Evolutionary conservation across 2,797 vertebrate species (phyloP).

Genomic region (Microchirus variegatus): DNA sequence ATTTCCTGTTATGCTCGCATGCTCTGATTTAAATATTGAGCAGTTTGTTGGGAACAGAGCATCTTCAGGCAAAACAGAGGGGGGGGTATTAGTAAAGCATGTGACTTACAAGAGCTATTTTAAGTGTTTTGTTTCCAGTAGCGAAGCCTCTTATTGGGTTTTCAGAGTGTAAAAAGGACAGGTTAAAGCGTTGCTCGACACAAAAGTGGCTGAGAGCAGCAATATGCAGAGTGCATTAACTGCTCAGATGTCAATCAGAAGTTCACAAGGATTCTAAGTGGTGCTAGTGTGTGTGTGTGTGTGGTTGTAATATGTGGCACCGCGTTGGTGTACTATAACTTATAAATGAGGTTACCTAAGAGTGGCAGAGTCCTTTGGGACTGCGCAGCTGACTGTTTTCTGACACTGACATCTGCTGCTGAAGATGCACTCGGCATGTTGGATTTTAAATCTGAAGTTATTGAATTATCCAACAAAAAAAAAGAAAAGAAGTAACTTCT

Average conservation of each 20-base stretch:
- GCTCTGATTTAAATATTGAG: constrained; percentile 37
- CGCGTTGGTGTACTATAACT: constrained; percentile 63
- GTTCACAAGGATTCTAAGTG: constrained; percentile 31
- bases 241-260: constrained; percentile 54
- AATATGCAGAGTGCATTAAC: constrained; percentile 62
- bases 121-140: neutral
- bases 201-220: constrained; percentile 57
- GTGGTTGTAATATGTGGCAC: constrained; percentile 36
- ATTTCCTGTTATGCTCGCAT: constrained; percentile 22
- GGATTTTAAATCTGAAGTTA: constrained; percentile 15
- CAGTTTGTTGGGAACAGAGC: constrained; percentile 8
- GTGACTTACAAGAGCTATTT: constrained; percentile 10
- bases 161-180: constrained; percentile 29
- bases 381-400: constrained; percentile 13
- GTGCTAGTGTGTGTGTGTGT: constrained; percentile 19
- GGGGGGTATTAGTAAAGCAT: constrained; percentile 2
- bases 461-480: constrained; percentile 3
- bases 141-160: constrained; percentile 25
- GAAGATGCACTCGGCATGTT: constrained; percentile 37
- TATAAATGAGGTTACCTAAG: constrained; percentile 68
- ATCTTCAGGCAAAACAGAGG: neutral
- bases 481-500: constrained; percentile 8
- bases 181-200: constrained; percentile 32
- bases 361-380: constrained; percentile 42
- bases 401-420: constrained; percentile 36